A percentile compares a stretch with the other conserved stretches of the same genome.
These are phyloP conservation scores for Pelmatolapia mariae DNA, from an alignment of 2,113 vertebrate genomes.

Conservation along the genomic window DNA sequence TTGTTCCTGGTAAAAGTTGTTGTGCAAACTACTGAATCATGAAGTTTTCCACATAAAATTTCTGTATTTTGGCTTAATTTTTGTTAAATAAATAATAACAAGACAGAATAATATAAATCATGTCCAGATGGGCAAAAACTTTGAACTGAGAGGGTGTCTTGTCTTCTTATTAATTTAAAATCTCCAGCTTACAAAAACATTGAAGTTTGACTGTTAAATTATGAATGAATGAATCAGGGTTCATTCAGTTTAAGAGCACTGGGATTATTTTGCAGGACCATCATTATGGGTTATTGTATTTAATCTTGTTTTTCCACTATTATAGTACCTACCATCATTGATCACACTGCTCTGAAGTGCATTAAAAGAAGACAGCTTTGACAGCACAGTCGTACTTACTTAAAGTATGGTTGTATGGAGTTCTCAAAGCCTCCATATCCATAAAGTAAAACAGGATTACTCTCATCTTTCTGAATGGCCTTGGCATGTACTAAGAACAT, in stretches of 20 bases:
- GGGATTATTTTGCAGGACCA: fast-evolving
- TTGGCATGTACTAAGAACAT: conserved; percentile 74
- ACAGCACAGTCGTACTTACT: conserved; percentile 37
- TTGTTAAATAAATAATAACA: background rate
- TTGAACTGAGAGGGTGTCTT: background rate
- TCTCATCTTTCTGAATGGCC: conserved; percentile 54
- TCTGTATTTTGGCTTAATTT: background rate
- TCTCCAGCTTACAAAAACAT: fast-evolving
- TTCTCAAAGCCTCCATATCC: conserved; percentile 74
- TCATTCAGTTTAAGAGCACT: background rate
- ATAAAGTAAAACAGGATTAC: conserved; percentile 68
- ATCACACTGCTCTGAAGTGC: background rate
- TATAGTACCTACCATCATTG: background rate
- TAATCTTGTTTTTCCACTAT: background rate
- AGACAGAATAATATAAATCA: background rate
- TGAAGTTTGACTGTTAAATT: background rate
- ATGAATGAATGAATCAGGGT: background rate
- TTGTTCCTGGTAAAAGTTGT: background rate
- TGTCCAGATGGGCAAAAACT: background rate
- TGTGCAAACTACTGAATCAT: background rate
- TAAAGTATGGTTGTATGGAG: conserved; percentile 69
- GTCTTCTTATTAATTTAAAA: fast-evolving
- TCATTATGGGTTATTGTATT: background rate
- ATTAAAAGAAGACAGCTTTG: background rate
- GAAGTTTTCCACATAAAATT: background rate